Conservation (phyloP, 2,113 vertebrate species). For the Isurus oxyrinchus region DNA sequence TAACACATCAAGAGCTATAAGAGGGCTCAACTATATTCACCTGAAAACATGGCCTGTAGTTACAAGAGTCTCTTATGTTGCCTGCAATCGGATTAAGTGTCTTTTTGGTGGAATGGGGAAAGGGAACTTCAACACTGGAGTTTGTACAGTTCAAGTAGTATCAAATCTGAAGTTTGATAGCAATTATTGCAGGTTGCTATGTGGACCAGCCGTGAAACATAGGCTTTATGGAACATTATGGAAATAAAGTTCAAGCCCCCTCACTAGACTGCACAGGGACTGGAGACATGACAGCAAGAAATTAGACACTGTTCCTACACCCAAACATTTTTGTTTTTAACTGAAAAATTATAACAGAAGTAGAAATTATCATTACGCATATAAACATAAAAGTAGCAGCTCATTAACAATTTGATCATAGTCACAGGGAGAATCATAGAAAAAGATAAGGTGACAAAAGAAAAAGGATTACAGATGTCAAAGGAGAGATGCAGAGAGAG, state of each 20-base stretch:
- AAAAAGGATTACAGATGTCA: neutral
- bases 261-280: neutral
- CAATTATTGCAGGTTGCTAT: conserved; percentile 32
- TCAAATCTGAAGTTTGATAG: conserved; percentile 29
- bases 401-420: neutral
- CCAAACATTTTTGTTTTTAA: neutral
- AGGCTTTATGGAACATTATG: neutral
- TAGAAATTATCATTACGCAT: neutral
- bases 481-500: neutral
- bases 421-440: neutral
- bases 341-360: neutral
- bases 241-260: conserved; percentile 27
- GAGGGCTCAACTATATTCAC: conserved; percentile 32
- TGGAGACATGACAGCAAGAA: neutral
- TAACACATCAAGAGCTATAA: neutral
- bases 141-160: conserved; percentile 19
- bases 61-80: conserved; percentile 31
- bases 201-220: neutral
- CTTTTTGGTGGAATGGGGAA: conserved; percentile 30
- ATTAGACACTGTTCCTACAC: neutral
- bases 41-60: conserved; percentile 20
- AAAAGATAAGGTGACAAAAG: neutral
- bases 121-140: conserved; percentile 15
- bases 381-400: neutral
- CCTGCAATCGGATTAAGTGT: conserved; percentile 15